These are phyloP conservation scores for Malurus leucopterus DNA, from an alignment of 2,797 vertebrate genomes.

Conservation along the genomic window DNA sequence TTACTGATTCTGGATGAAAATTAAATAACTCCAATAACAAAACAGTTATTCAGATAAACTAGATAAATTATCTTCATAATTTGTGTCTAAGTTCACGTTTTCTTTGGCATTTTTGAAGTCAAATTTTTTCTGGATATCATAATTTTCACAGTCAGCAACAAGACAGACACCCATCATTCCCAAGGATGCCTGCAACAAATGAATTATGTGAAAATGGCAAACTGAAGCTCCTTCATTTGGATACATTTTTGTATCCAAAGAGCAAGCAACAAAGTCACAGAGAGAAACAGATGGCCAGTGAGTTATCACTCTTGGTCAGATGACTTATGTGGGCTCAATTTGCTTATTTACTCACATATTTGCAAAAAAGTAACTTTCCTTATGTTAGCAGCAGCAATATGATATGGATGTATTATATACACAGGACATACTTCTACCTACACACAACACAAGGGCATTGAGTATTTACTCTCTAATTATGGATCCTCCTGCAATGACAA, in stretches of 20 bases:
- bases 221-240: neutral
- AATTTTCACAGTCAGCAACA: neutral
- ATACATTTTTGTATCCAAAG: neutral
- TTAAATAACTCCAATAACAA: neutral
- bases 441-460: neutral
- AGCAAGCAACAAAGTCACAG: constrained; percentile 5
- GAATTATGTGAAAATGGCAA: neutral
- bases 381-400: constrained; percentile 9
- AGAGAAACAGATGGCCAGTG: constrained; percentile 64
- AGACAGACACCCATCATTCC: neutral
- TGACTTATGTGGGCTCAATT: constrained; percentile 50
- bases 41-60: neutral
- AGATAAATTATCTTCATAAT: neutral
- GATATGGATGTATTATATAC: neutral
- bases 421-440: neutral
- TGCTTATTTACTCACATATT: constrained; percentile 50
- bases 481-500: neutral
- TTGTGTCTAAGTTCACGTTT: neutral
- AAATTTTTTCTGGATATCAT: neutral
- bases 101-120: neutral
- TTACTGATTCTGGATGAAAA: neutral
- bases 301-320: constrained; percentile 44
- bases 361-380: constrained; percentile 19
- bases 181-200: neutral
- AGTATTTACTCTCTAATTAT: neutral